Conservation (phyloP, 2,888 invertebrate species). For the Athetis lepigone region DNA sequence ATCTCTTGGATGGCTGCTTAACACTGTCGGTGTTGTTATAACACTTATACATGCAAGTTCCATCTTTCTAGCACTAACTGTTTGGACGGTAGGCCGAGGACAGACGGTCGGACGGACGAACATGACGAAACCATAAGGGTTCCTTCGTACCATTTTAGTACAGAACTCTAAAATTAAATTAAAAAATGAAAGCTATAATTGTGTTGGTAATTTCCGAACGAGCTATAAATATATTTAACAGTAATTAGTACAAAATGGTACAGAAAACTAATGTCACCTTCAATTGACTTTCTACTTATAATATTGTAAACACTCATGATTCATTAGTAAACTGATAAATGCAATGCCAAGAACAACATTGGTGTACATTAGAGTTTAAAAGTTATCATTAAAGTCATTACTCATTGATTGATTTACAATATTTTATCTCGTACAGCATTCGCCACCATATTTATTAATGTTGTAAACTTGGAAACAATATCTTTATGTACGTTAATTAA, state of each 20-base stretch:
- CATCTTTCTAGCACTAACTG: no score
- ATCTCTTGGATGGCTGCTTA: no score
- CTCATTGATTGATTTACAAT: constrained; percentile 51
- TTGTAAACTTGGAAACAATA: not conserved
- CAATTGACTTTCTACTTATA: constrained; percentile 29
- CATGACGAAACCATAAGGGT: no score
- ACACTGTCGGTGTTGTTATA: no score
- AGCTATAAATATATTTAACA: no score
- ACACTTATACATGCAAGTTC: no score
- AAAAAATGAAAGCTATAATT: no score
- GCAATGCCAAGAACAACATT: constrained; percentile 31
- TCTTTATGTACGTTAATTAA: constrained; percentile 6
- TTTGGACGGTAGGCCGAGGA: no score
- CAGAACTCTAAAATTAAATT: no score
- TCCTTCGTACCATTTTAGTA: no score
- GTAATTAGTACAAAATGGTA: constrained; percentile 5
- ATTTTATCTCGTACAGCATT: constrained; percentile 36
- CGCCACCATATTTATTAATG: constrained; percentile 36
- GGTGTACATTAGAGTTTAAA: constrained; percentile 31
- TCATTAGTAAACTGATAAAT: constrained; percentile 32
- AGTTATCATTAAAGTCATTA: constrained; percentile 49
- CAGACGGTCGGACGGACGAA: no score
- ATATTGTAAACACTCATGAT: constrained; percentile 28
- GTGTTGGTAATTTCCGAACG: no score
- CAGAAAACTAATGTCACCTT: constrained; percentile 27